Evolutionary conservation across 2,888 invertebrate genomes (phyloP).

Genomic region (Zhengitettix transpicula): DNA sequence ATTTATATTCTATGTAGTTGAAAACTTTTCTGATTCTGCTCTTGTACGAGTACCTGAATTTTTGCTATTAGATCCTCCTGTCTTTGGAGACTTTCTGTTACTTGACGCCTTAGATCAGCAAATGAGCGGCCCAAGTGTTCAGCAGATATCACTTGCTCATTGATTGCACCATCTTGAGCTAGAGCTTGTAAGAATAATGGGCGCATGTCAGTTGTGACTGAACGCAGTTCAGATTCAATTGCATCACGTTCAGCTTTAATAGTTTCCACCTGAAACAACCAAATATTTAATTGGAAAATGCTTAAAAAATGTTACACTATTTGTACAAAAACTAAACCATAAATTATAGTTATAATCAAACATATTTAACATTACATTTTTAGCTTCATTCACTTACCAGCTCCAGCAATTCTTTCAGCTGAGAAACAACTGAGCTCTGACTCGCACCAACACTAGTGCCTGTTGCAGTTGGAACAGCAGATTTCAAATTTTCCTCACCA

Average conservation of each 20-base stretch:
- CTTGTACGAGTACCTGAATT: constrained; percentile 37
- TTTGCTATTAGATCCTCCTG: constrained; percentile 52
- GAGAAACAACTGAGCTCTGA: constrained; percentile 42
- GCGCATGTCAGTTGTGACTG: constrained; percentile 66
- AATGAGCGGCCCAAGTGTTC: constrained; percentile 57
- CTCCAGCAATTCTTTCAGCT: constrained; percentile 62
- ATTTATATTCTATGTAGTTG: too few relatives aligned
- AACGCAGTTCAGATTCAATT: constrained; percentile 74
- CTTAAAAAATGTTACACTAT: too few relatives aligned
- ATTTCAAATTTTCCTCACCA: constrained; percentile 25
- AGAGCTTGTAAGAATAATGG: constrained; percentile 58
- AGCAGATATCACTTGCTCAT: constrained; percentile 55
- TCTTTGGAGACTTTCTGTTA: constrained; percentile 52
- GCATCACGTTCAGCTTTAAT: constrained; percentile 80
- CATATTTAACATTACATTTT: too few relatives aligned
- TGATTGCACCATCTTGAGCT: constrained; percentile 58
- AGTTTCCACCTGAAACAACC: constrained; percentile 47
- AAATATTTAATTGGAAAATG: neutral
- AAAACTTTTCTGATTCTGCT: too few relatives aligned
- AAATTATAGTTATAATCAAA: too few relatives aligned
- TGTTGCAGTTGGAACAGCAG: constrained; percentile 32
- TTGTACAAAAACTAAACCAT: too few relatives aligned
- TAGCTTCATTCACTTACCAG: constrained; percentile 27
- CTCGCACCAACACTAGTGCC: constrained; percentile 29
- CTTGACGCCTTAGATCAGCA: constrained; percentile 60